These are phyloP conservation scores for Spilarctia lutea DNA, from an alignment of 2,888 invertebrate species.

Conservation along the genomic window DNA sequence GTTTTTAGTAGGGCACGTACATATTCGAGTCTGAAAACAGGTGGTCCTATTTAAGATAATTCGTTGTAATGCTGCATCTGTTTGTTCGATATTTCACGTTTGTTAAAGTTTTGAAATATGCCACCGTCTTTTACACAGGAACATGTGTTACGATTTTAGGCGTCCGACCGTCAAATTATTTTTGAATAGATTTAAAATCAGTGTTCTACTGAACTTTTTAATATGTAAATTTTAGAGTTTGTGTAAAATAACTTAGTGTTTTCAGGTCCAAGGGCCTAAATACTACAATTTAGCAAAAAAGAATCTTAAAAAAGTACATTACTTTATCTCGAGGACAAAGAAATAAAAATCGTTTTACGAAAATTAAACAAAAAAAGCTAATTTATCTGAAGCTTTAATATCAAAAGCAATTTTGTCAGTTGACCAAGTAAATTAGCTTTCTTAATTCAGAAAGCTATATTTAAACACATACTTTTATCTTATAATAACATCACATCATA, in stretches of 20 bases:
- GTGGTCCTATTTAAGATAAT: constrained; percentile 82
- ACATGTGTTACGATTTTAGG: constrained; percentile 73
- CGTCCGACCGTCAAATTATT: constrained; percentile 68
- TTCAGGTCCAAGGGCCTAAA: not conserved
- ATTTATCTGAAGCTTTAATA: not conserved
- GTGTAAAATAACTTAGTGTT: not conserved
- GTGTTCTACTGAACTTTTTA: not conserved
- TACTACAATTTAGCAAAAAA: not conserved
- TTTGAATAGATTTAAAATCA: constrained; percentile 27
- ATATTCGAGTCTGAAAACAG: constrained; percentile 71
- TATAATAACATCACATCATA: constrained; percentile 36
- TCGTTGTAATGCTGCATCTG: constrained; percentile 75
- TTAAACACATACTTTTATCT: constrained; percentile 32
- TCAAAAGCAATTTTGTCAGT: not conserved
- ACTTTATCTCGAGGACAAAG: not conserved
- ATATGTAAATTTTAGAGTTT: too few species aligned
- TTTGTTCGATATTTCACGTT: constrained; percentile 63
- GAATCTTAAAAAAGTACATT: not conserved
- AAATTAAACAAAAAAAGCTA: not conserved
- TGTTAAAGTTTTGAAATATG: constrained; percentile 69
- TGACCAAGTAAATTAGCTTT: constrained; percentile 10
- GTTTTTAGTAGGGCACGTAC: constrained; percentile 66
- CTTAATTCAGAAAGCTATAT: constrained; percentile 8
- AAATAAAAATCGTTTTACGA: not conserved
- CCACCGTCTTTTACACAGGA: constrained; percentile 54